phyloP scores from a whole-genome alignment of 2,797 vertebrate genomes.

The Telmatherina bonti region DNA sequence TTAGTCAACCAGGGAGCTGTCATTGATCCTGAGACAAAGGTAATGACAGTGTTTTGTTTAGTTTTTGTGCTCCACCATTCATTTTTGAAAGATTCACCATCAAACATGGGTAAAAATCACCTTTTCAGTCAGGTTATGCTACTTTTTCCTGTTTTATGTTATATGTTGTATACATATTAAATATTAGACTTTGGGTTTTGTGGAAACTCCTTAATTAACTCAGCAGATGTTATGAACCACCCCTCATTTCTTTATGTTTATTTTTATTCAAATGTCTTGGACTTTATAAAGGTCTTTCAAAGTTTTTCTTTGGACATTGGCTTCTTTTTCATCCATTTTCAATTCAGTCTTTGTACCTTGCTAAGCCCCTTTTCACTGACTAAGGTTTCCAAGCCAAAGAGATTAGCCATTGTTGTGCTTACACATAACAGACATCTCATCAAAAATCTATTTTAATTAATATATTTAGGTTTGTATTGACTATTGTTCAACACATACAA shows the following conservation, averaged over 20 bases:
- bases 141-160: not conserved
- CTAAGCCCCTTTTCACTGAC: too few species aligned
- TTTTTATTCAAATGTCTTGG: too few species aligned
- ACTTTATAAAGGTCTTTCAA: not conserved
- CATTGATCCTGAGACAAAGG: conserved; percentile 93
- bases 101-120: not conserved
- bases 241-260: not conserved
- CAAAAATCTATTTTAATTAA: too few species aligned
- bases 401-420: too few species aligned
- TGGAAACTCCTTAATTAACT: too few species aligned
- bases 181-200: not conserved
- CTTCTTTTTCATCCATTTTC: not conserved
- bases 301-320: not conserved
- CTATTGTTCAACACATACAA: too few species aligned
- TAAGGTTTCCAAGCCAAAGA: too few species aligned
- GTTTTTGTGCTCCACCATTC: not conserved
- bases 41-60: conserved; percentile 55
- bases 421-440: too few species aligned
- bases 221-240: too few species aligned
- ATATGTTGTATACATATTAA: too few species aligned
- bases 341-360: not conserved
- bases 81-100: not conserved
- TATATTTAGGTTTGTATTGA: too few species aligned
- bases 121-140: rapidly evolving
- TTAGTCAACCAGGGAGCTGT: conserved; percentile 92